These are phyloP conservation scores for Microtus oregoni DNA, from an alignment of 2,113 vertebrate species.

Conservation along the genomic window DNA sequence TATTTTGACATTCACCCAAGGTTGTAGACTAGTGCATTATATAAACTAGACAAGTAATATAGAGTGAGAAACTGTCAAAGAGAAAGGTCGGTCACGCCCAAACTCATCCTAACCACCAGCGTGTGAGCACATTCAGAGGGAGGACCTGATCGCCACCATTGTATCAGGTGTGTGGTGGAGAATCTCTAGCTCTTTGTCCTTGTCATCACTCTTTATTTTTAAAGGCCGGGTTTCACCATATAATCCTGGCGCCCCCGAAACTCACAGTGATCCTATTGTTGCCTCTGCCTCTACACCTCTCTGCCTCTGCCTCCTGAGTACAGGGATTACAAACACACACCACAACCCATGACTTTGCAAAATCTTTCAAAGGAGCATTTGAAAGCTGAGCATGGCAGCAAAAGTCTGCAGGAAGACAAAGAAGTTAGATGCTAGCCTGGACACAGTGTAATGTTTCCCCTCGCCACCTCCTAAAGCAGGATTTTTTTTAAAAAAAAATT, in stretches of 20 bases:
- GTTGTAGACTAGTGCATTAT: not conserved
- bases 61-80: not conserved
- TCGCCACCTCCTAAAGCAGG: not conserved
- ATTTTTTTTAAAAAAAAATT: not conserved
- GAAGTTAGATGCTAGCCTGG: not conserved
- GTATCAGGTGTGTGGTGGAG: not conserved
- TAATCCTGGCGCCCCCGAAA: not conserved
- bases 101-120: not conserved
- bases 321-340: not conserved
- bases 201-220: not conserved
- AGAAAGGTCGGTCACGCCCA: not conserved
- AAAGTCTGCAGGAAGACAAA: not conserved
- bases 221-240: not conserved
- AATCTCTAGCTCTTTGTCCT: not conserved
- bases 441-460: not conserved
- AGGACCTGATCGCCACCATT: not conserved
- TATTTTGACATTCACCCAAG: not conserved
- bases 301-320: too few species aligned
- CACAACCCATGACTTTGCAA: not conserved
- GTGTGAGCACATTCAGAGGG: not conserved
- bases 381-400: not conserved
- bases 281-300: not conserved
- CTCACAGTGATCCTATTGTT: not conserved
- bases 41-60: slow-evolving; percentile 33
- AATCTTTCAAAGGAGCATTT: not conserved